A percentile compares a stretch with the other conserved stretches of the same genome.
phyloP scores from a whole-genome alignment of 1,140 invertebrate species.

The Plutomurus gul region DNA sequence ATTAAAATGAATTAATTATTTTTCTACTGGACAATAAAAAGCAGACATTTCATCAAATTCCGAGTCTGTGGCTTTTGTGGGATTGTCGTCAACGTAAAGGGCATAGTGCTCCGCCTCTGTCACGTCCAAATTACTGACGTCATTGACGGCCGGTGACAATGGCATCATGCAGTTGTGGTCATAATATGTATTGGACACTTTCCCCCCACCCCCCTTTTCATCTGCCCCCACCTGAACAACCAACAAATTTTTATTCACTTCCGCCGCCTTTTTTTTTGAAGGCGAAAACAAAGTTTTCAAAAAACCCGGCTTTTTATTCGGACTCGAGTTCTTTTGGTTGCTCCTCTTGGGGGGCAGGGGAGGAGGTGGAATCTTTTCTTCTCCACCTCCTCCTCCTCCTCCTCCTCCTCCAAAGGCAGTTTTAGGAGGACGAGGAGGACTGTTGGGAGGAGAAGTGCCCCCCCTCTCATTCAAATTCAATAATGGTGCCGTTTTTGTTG shows the following conservation, averaged over 20 bases:
- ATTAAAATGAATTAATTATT: no score
- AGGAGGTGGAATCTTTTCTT: not conserved
- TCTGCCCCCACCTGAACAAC: not conserved
- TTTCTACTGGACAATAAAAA: conserved; percentile 10
- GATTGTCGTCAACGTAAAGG: conserved; percentile 57
- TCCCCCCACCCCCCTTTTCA: not conserved
- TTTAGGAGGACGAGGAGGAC: not conserved
- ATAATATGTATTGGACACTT: not conserved
- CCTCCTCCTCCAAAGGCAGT: not conserved
- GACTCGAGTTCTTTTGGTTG: not conserved
- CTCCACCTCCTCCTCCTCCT: not conserved
- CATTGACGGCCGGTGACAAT: not conserved
- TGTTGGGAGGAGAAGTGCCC: not conserved
- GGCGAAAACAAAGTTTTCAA: conserved; percentile 30
- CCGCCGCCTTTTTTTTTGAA: not conserved
- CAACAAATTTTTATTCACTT: not conserved
- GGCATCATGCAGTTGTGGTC: not conserved
- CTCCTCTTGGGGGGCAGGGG: conserved; percentile 30
- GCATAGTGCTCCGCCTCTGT: conserved; percentile 86
- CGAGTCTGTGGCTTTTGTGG: conserved; percentile 78
- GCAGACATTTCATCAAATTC: conserved; percentile 75
- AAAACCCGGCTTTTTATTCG: conserved; percentile 27
- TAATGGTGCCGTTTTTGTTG: no score
- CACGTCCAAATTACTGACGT: not conserved
- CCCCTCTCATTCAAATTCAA: not conserved